phyloP scores from a whole-genome alignment of 2,888 invertebrate species.

The Lithophane ornitopus region DNA sequence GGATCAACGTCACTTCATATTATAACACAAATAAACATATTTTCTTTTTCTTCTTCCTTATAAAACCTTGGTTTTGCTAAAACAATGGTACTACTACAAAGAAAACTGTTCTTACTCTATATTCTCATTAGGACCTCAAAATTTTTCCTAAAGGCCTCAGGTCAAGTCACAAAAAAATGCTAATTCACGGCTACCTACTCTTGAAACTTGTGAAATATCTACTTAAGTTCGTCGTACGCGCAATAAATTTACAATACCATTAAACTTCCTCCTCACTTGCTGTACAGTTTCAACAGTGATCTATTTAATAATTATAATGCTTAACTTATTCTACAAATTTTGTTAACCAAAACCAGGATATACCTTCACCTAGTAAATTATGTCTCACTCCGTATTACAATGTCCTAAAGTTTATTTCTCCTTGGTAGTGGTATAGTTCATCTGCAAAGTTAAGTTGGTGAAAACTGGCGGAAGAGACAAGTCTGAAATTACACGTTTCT shows the following conservation, averaged over 20 bases:
- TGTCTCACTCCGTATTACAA: constrained; percentile 7
- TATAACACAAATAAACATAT: no score
- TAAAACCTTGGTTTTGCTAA: not conserved
- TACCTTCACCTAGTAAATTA: not conserved
- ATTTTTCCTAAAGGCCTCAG: constrained; percentile 1
- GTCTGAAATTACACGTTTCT: constrained; percentile 69
- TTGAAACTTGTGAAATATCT: constrained; percentile 46
- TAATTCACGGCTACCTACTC: constrained; percentile 40
- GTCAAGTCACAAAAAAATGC: constrained; percentile 34
- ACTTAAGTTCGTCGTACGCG: constrained; percentile 55
- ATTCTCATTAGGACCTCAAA: constrained; percentile 6
- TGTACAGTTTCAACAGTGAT: constrained; percentile 63
- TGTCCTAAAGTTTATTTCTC: constrained; percentile 29
- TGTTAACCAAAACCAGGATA: constrained; percentile 48
- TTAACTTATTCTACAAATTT: constrained; percentile 70
- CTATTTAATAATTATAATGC: constrained; percentile 73
- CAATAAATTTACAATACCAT: constrained; percentile 66
- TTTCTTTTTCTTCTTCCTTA: no score
- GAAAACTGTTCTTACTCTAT: not conserved
- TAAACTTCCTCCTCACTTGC: constrained; percentile 63
- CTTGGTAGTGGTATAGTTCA: constrained; percentile 1
- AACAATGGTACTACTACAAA: not conserved
- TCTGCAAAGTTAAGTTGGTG: constrained; percentile 46
- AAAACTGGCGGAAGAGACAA: constrained; percentile 65
- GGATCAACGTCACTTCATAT: not conserved